Base-by-base conservation (phyloP, 2,113 vertebrate genomes). In the Aviceda subcristata region DNA sequence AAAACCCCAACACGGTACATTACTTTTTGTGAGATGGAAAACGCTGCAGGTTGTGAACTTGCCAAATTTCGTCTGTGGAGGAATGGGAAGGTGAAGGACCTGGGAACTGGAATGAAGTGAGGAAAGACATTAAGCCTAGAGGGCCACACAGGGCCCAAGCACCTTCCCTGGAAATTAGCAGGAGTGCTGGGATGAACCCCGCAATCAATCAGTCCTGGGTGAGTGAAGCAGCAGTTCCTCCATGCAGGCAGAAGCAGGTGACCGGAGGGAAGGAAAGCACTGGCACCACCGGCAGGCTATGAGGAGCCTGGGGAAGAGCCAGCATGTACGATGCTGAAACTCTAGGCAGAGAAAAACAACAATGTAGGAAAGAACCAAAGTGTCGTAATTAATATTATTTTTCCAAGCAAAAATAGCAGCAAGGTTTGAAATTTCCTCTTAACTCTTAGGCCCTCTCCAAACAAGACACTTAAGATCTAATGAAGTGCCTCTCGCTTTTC, bases 191-290 rank as follows among this genome's bases (percentile, higher is more conserved):
- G 48, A 85, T 10, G 24, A 84, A 24, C 7, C 20, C 30, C 0
- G 0, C 19, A 1, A 14, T 14, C 12, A 14, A 10, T 51, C 26
- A 27, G 17, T 1, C 22, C 62, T 15, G 6, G 3, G 8, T 0
- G 0, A 46, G 38, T 1, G 29, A 78, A 57, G 56, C 56, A 38
- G 64, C 36, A 19, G 26, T 23, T 36, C 30, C 51, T 9, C 17
- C 16, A 2, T 0, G 22, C 12, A 10, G 20, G 56, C 5, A 3
- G 30, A 34, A 69, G 69, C 67, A 36, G 18, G 43, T 26, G 69
- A 50, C 4, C 0, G 7, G 51, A 59, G 27, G 0, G 6, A 84
- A 29, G 26, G 32, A 27, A 85, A 72, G 23, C 6, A 1, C 32
- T 29, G 36, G 46, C 27, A 45, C 43, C 73, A 45, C 12, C 38